A percentile compares a stretch with the other conserved stretches of the same genome.
Evolutionary conservation across 1,140 invertebrate species (phyloP).

Genomic region (Dendrolimus punctatus): DNA sequence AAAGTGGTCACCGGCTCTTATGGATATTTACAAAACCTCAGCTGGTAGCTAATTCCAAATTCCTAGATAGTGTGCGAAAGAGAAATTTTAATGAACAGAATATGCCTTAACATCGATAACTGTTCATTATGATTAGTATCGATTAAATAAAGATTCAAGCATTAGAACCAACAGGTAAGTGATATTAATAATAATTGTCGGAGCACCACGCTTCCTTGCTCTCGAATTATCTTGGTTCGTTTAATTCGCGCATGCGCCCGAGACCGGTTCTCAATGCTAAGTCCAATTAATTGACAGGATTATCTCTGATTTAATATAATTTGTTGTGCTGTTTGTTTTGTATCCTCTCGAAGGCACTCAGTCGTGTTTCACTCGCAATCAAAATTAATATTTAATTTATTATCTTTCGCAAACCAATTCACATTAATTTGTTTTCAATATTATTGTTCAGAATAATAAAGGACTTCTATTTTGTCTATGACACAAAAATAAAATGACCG

Average conservation of each 20-base stretch:
- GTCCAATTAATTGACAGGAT: constrained; percentile 70
- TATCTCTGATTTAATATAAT: constrained; percentile 70
- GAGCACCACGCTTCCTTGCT: constrained; percentile 39
- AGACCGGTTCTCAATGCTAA: constrained; percentile 64
- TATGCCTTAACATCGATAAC: no score
- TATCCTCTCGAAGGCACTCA: constrained; percentile 33
- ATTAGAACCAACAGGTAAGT: constrained; percentile 12
- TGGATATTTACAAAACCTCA: no score
- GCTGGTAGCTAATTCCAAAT: no score
- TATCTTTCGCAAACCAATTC: constrained; percentile 1
- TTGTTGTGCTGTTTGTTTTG: constrained; percentile 64
- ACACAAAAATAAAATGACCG: no score
- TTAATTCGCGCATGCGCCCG: constrained; percentile 53
- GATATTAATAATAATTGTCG: constrained; percentile 20
- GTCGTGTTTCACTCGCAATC: constrained; percentile 31
- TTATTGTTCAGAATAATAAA: no score
- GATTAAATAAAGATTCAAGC: no score
- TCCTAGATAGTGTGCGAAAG: no score
- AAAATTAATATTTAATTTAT: constrained; percentile 23
- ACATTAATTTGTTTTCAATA: no score
- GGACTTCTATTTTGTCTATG: no score
- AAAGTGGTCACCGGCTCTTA: no score
- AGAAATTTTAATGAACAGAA: no score
- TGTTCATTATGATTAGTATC: no score
- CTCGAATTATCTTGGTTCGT: constrained; percentile 45